Conservation (phyloP, 2,888 invertebrate genomes). For the Pilophorus perplexus region DNA sequence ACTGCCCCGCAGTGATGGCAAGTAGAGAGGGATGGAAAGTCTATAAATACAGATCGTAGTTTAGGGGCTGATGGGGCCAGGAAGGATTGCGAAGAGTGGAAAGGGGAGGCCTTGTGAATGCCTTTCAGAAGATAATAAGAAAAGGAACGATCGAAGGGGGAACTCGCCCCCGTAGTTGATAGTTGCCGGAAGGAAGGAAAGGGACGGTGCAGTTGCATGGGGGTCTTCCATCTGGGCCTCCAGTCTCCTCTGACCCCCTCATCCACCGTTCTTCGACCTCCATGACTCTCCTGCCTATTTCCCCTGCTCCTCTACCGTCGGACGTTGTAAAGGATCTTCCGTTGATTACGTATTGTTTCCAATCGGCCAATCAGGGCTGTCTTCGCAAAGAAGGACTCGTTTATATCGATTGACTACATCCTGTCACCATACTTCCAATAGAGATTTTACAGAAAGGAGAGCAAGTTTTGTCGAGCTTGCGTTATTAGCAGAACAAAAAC, state of each 20-base stretch:
- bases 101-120: not conserved
- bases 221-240: not conserved
- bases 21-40: not conserved
- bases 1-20: not conserved
- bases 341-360: conserved; percentile 42
- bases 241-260: too few species aligned
- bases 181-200: conserved; percentile 19
- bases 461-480: too few species aligned
- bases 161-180: not conserved
- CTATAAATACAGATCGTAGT: conserved; percentile 16
- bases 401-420: conserved; percentile 26
- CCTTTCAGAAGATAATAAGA: conserved; percentile 27
- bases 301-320: not conserved
- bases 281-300: too few species aligned
- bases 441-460: too few species aligned
- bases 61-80: not conserved
- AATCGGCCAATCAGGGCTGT: conserved; percentile 30
- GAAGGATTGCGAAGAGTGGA: not conserved
- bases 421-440: too few species aligned
- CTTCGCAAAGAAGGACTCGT: conserved; percentile 24
- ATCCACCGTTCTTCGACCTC: too few species aligned
- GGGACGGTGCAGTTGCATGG: conserved; percentile 22
- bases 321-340: conserved; percentile 37
- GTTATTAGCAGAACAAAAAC: too few species aligned
- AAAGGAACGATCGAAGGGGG: not conserved